Evolutionary conservation across 2,888 invertebrate species (phyloP), one percentile per base, ranked within the genome.

Genomic region (Griposia aprilina): DNA sequence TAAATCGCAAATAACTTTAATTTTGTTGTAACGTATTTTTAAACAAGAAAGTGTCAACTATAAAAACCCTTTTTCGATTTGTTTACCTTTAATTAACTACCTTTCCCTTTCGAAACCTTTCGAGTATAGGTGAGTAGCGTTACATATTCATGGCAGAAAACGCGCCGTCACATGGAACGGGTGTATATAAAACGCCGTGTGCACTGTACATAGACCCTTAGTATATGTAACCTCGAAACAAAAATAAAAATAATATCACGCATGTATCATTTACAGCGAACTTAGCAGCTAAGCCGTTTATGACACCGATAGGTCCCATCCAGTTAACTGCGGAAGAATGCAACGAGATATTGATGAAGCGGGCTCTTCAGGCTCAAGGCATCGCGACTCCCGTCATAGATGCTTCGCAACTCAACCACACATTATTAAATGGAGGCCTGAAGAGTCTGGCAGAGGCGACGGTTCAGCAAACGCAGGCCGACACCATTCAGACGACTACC

Each of bases 311-410:
- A 74, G 98, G 98, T 67, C 98, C 98, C 13, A 96, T 98, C 83
- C 98, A 98, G 91, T 94, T 98, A 30, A 98, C 98, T 0, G 98
- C 98, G 2, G 98, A 98, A 93, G 98, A 98, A 97, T 98, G 98
- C 95, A 98, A 98, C 93, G 98, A 98, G 94, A 98, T 98, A 84
- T 95, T 98, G 86, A 98, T 98, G 97, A 98, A 98, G 91, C 95
- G 98, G 85, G 98, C 98, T 1, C 96, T 98, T 0, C 98, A 98
- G 87, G 98, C 98, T 5, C 97, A 97, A 85, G 97, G 97, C 15
- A 97, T 97, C 10, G 94, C 96, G 5, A 96, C 96, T 6, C 95
- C 97, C 0, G 97, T 97, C 20, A 95, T 97, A 89, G 96, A 97
- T 73, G 94, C 97, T 0, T 96, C 97, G 1, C 97, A 97, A 86